A percentile compares a stretch with the other conserved stretches of the same genome.
Evolutionary conservation across 2,888 invertebrate genomes (phyloP).

Genomic region (Tribolium freemani): DNA sequence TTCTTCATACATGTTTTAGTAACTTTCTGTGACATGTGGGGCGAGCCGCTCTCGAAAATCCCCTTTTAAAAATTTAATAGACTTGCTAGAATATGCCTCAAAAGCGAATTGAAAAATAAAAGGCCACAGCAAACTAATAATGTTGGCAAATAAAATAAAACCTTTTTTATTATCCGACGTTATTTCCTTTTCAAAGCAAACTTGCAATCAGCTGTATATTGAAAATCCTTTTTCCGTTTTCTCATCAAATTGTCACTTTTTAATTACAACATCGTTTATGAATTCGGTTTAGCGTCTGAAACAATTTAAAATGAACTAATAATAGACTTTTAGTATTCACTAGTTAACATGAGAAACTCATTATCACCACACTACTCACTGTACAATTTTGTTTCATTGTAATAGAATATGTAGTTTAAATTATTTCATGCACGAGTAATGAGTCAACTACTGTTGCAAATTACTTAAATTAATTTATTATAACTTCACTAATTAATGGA

Average conservation of each 20-base stretch:
- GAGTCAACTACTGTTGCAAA: not conserved
- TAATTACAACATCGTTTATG: not conserved
- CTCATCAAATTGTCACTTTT: not conserved
- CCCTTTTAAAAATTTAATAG: constrained; percentile 17
- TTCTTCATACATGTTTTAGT: not conserved
- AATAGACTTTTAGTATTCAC: not conserved
- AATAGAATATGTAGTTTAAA: not conserved
- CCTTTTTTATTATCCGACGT: constrained; percentile 13
- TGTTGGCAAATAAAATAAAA: constrained; percentile 22
- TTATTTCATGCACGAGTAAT: constrained; percentile 9
- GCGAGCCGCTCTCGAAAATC: not conserved
- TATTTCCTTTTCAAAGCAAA: constrained; percentile 1
- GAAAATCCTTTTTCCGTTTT: not conserved
- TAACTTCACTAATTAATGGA: not conserved
- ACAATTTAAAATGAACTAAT: not conserved
- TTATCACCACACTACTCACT: not conserved
- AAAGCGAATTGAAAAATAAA: constrained; percentile 28
- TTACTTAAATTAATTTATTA: not conserved
- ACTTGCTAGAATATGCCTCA: constrained; percentile 1
- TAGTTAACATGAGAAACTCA: constrained; percentile 11
- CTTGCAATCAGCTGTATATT: not conserved
- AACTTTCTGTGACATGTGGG: not conserved
- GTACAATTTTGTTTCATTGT: not conserved
- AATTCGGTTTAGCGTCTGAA: not conserved
- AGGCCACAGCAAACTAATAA: constrained; percentile 28